Base-by-base conservation (phyloP, 2,113 vertebrate species). In the Rostratula benghalensis region DNA sequence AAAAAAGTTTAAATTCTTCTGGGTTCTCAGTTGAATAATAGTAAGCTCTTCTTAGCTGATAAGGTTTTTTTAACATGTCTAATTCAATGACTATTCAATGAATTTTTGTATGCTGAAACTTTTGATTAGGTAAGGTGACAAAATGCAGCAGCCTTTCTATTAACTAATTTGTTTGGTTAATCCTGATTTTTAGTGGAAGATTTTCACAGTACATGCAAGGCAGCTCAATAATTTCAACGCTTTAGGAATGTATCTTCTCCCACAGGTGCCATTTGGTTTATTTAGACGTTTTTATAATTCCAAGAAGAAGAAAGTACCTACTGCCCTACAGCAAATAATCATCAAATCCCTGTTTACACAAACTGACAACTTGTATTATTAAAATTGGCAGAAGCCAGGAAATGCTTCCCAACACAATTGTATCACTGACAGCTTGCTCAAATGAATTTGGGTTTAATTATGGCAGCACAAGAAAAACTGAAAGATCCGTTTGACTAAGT, bases 391-490 rank as follows among this genome's bases (percentile, higher is more conserved):
- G 95, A 92, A 93, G 63, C 63, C 45, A 80, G 46, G 75, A 93
- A 92, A 51, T 83, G 60, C 68, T 93, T 91, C 80, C 65, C 89
- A 83, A 75, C 77, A 93, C 76, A 93, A 57, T 90, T 94, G 82
- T 96, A 89, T 97, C 88, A 78, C 77, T 94, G 93, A 78, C 89
- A 94, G 85, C 80, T 91, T 87, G 75, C 82, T 96, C 83, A 88
- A 87, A 67, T 96, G 85, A 96, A 87, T 96, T 91, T 94, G 59
- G 41, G 39, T 91, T 97, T 95, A 93, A 95, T 97, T 95, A 89
- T 68, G 80, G 78, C 83, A 94, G 83, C 48, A 76, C 23, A 85
- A 91, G 78, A 85, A 92, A 84, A 80, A 78, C 90, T 92, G 80
- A 93, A 96, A 94, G 74, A 89, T 93, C 77, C 37, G 21, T 97